phyloP scores from a whole-genome alignment of 1,140 invertebrate species.

The Pinna nobilis region DNA sequence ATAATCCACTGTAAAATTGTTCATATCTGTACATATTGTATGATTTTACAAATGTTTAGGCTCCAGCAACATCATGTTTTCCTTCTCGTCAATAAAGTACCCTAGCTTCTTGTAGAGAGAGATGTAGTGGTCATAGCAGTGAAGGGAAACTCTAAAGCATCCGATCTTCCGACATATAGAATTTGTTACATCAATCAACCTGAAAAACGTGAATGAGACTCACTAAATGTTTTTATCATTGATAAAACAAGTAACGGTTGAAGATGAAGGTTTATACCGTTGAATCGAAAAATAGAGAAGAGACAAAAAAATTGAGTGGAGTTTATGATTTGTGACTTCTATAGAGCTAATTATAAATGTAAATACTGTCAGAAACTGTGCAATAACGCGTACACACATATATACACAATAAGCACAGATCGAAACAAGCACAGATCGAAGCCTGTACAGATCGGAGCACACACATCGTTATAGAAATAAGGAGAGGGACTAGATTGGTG shows the following conservation, averaged over 20 bases:
- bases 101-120: conserved; percentile 1
- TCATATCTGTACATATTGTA: too few relatives aligned
- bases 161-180: conserved; percentile 1
- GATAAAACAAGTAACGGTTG: not conserved
- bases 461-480: too few relatives aligned
- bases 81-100: conserved; percentile 8
- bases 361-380: too few relatives aligned
- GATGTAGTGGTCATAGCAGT: conserved; percentile 2
- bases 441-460: too few relatives aligned
- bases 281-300: not conserved
- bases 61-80: conserved; percentile 24
- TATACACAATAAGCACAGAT: too few relatives aligned
- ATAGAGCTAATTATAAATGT: too few relatives aligned
- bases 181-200: conserved; percentile 13
- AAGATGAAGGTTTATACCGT: not conserved
- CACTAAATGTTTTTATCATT: not conserved
- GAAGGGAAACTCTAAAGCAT: conserved; percentile 11
- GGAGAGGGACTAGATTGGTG: too few relatives aligned
- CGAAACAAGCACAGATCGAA: too few relatives aligned
- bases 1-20: too few relatives aligned
- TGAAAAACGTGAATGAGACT: not conserved
- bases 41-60: too few relatives aligned
- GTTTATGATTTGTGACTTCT: not conserved
- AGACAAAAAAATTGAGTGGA: not conserved
- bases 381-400: too few relatives aligned